Evolutionary conservation across 2,888 invertebrate genomes (phyloP).

Genomic region (Pseudanteris insignis): DNA sequence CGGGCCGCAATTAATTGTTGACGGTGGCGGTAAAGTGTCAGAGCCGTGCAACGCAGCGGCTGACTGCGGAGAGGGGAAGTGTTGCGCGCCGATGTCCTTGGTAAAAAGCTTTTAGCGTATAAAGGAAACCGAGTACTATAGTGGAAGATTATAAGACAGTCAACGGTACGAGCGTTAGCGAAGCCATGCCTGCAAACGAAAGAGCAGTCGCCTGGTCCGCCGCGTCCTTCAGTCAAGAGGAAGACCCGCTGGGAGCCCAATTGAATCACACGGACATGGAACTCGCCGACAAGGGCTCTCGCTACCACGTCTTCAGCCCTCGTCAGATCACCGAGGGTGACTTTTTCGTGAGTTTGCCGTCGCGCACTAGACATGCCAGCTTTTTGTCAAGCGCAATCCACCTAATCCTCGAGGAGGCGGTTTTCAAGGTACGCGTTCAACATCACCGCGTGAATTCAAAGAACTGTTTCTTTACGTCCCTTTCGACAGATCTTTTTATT

Average conservation of each 20-base stretch:
- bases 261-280: conserved; percentile 8
- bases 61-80: conserved; percentile 26
- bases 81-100: conserved; percentile 57
- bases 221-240: conserved; percentile 45
- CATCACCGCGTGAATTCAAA: too few relatives aligned
- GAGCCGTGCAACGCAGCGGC: conserved; percentile 28
- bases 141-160: conserved; percentile 50
- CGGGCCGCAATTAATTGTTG: conserved; percentile 36
- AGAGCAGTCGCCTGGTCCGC: conserved; percentile 47
- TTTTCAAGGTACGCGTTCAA: conserved; percentile 75
- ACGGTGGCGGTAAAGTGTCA: too few relatives aligned
- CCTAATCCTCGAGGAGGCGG: conserved; percentile 77
- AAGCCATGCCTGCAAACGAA: conserved; percentile 56
- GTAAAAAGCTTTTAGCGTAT: conserved; percentile 56
- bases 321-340: not conserved
- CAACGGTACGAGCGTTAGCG: conserved; percentile 39
- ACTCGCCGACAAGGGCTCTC: conserved; percentile 2
- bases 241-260: conserved; percentile 14
- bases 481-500: too few relatives aligned
- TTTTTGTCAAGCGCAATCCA: conserved; percentile 79
- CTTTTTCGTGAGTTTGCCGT: conserved; percentile 69
- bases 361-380: conserved; percentile 74
- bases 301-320: not conserved
- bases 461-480: too few relatives aligned
- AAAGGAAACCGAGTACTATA: conserved; percentile 56